Evolutionary conservation across 2,113 vertebrate genomes (phyloP).

Genomic region (Oreochromis tanganicae): DNA sequence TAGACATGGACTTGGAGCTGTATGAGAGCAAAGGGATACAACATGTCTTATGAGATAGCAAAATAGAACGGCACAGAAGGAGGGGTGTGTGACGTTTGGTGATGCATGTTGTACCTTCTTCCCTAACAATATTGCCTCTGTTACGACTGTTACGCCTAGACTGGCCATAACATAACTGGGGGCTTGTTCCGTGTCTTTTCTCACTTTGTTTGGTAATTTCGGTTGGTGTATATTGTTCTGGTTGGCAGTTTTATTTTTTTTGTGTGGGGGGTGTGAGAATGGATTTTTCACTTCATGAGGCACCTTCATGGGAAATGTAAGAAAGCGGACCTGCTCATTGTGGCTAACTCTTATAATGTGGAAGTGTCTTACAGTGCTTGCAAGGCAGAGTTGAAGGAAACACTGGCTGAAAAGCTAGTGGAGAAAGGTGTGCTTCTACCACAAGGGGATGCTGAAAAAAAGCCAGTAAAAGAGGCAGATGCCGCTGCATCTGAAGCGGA

Average conservation of each 20-base stretch:
- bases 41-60: too few relatives aligned
- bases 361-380: neutral
- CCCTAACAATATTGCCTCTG: too few relatives aligned
- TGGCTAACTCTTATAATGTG: neutral
- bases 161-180: too few relatives aligned
- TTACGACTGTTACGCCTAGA: too few relatives aligned
- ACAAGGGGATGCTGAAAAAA: rapidly evolving
- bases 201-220: neutral
- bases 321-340: neutral
- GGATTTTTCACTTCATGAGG: neutral
- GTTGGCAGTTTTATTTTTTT: neutral
- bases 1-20: too few relatives aligned
- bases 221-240: rapidly evolving
- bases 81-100: too few relatives aligned
- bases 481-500: neutral
- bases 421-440: neutral
- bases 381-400: neutral
- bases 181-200: too few relatives aligned
- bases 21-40: too few relatives aligned
- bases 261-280: neutral
- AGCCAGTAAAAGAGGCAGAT: neutral
- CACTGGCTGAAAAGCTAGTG: neutral
- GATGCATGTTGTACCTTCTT: too few relatives aligned
- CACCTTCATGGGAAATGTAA: neutral
- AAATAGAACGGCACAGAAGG: too few relatives aligned